Percentiles rank a stretch among this genome's conserved stretches.
Conservation (phyloP, 2,797 vertebrate genomes). For the Chromis chromis region DNA sequence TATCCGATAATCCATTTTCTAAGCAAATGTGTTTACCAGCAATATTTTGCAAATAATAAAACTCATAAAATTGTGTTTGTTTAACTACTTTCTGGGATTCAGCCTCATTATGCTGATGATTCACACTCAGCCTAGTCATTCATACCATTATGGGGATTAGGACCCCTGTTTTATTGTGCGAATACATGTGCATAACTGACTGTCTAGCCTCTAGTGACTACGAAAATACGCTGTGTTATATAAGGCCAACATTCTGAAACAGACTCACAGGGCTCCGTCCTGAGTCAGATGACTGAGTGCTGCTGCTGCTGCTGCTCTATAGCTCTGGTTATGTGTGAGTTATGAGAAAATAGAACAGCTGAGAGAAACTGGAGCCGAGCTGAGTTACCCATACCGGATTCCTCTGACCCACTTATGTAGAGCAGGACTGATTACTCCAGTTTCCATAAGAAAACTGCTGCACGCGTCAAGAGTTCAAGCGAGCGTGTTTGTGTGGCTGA, state of each 20-base stretch:
- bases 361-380: conserved; percentile 43
- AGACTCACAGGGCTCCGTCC: conserved; percentile 35
- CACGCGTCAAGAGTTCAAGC: background rate
- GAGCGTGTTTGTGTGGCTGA: background rate
- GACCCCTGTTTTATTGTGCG: background rate
- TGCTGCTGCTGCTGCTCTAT: conserved; percentile 19
- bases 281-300: conserved; percentile 68
- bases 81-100: too few species aligned
- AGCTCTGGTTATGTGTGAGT: conserved; percentile 23
- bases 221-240: conserved; percentile 26
- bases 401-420: conserved; percentile 62
- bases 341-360: conserved; percentile 57
- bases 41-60: too few species aligned
- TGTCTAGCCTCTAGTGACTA: background rate
- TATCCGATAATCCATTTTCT: background rate
- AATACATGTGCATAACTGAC: background rate
- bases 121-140: background rate
- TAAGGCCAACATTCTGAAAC: conserved; percentile 36
- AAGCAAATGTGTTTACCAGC: background rate
- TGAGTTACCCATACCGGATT: conserved; percentile 44
- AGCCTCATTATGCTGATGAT: background rate
- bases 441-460: conserved; percentile 1
- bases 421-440: conserved; percentile 35
- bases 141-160: background rate
- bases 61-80: too few species aligned